Evolutionary conservation across 2,888 invertebrate species (phyloP).

Genomic region (Mythimna impura): DNA sequence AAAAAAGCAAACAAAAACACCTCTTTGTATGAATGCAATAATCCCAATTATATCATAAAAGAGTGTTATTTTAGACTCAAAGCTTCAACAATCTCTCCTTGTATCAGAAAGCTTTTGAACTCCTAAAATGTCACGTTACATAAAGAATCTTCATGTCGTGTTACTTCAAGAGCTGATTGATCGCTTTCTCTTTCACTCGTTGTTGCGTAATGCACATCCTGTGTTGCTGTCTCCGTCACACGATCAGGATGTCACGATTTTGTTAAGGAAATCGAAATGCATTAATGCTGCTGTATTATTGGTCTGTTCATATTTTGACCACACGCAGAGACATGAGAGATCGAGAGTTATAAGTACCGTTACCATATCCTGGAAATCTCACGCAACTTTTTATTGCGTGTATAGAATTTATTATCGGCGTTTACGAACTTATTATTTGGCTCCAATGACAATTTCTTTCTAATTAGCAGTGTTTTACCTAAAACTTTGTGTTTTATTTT

Average conservation of each 20-base stretch:
- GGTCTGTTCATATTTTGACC: conserved; percentile 29
- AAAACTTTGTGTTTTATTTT: not conserved
- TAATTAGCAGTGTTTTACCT: not conserved
- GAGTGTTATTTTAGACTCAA: conserved; percentile 21
- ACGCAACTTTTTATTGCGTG: not conserved
- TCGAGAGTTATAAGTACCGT: not conserved
- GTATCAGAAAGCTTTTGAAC: conserved; percentile 50
- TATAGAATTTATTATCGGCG: not conserved
- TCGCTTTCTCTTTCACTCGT: conserved; percentile 66
- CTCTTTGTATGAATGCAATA: conserved; percentile 13
- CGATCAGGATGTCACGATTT: conserved; percentile 64
- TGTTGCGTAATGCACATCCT: conserved; percentile 60
- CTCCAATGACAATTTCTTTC: not conserved
- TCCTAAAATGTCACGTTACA: conserved; percentile 61
- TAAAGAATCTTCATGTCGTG: conserved; percentile 58
- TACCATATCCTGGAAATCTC: not conserved
- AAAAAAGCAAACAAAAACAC: not conserved
- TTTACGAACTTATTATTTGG: not conserved
- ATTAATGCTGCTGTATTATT: conserved; percentile 36
- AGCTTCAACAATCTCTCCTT: conserved; percentile 30
- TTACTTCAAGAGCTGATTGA: conserved; percentile 52
- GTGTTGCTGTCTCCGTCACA: conserved; percentile 42
- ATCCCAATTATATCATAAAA: conserved; percentile 20
- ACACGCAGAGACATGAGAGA: conserved; percentile 18
- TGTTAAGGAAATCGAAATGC: conserved; percentile 61